Evolutionary conservation across 2,888 invertebrate genomes (phyloP), one percentile per base, ranked within the genome.

Genomic region (Galerucella pusilla): DNA sequence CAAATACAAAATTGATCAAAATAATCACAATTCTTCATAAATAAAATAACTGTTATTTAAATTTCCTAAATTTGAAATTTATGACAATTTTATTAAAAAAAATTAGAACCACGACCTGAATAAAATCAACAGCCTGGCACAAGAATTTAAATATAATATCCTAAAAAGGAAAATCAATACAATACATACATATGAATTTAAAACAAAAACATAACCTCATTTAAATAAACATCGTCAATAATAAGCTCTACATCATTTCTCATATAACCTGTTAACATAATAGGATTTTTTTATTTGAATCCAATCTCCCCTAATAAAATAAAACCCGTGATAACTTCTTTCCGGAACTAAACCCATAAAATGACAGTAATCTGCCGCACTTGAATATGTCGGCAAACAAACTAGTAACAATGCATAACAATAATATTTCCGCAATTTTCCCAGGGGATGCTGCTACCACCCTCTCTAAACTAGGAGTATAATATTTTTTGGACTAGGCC

Each of bases 381-480:
- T 84, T 83, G 84, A 85, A 79, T 80, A 83, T 83, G 83, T 84
- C 83, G 76, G 82, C 84, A 85, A 85, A 85, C 85, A 85, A 84
- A 83, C 78, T 79, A 77, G 83, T 81, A 84, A 84, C 85, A 85
- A 85, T 83, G 81, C 81, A 84, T 84, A 82, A 84, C 82, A 82
- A 85, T 82, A 81, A 82, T 79, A 79, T 83, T 83, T 80, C 81
- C 80, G 79, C 81, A 81, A 79, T 80, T 73, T 85, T 85, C 85
- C 85, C 85, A 85, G 77, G 84, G 66, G 74, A 64, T 61, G 74
- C 12, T 46, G 61, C 59, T 69, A 42, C 69, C 66, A 74, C 75
- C 75, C 74, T 69, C 74, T 35, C 68, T 70, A 84, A 85, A 85
- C 84, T 85, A 84, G 85, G 85, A 84, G 84, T 84, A 85, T 85